Evolutionary conservation across 2,113 vertebrate genomes (phyloP).

Genomic region (Sturnira hondurensis): DNA sequence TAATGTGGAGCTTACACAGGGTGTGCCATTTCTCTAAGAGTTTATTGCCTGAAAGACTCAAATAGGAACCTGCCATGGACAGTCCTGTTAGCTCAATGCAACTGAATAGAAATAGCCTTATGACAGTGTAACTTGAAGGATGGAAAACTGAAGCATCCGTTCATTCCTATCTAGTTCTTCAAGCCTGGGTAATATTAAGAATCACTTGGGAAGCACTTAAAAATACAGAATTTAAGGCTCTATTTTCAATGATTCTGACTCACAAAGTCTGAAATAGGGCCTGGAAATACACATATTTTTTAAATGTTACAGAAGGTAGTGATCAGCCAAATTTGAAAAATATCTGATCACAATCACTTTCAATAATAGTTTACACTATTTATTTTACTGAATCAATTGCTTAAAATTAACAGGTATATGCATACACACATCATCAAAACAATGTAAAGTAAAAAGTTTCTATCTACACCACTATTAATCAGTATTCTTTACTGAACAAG

Average conservation of each 20-base stretch:
- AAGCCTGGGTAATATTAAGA: not conserved
- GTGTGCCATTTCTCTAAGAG: not conserved
- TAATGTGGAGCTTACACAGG: not conserved
- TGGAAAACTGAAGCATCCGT: not conserved
- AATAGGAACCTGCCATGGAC: not conserved
- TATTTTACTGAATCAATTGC: not conserved
- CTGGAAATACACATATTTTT: not conserved
- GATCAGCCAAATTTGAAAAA: not conserved
- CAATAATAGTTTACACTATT: not conserved
- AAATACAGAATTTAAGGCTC: not conserved
- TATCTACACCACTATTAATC: not conserved
- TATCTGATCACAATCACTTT: not conserved
- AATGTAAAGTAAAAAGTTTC: not conserved
- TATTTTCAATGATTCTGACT: not conserved
- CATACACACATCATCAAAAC: not conserved
- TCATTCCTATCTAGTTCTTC: not conserved
- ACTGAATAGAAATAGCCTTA: not conserved
- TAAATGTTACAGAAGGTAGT: not conserved
- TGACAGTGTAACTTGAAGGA: not conserved
- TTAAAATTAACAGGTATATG: not conserved
- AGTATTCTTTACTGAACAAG: not conserved
- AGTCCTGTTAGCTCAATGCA: not conserved
- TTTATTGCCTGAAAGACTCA: not conserved
- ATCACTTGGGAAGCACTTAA: not conserved
- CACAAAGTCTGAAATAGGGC: not conserved